These are phyloP conservation scores for Platichthys flesus DNA, from an alignment of 2,113 vertebrate genomes.

Conservation along the genomic window DNA sequence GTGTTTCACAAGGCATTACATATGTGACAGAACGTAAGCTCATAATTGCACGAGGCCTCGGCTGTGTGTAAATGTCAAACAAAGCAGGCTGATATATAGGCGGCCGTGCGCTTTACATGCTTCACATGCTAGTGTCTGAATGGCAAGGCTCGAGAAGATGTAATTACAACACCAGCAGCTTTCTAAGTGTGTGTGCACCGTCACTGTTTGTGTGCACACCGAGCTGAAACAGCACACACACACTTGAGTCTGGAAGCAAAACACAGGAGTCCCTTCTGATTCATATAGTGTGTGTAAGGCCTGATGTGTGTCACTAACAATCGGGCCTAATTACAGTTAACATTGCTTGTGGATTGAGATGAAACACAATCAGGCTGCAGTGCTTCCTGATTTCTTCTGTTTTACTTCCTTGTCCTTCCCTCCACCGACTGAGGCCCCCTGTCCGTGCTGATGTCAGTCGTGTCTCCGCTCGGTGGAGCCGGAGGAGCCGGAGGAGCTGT, in stretches of 20 bases:
- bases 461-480: constrained; percentile 53
- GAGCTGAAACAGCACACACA: constrained; percentile 59
- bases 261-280: constrained; percentile 53
- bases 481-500: constrained; percentile 68
- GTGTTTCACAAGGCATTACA: constrained; percentile 80
- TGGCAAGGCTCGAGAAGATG: constrained; percentile 76
- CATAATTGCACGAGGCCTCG: constrained; percentile 71
- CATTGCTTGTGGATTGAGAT: constrained; percentile 9
- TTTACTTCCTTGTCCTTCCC: not conserved
- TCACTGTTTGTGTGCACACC: constrained; percentile 51
- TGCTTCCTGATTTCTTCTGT: constrained; percentile 11
- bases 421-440: constrained; percentile 36
- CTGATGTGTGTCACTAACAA: constrained; percentile 45
- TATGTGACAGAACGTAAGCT: constrained; percentile 76
- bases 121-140: constrained; percentile 73
- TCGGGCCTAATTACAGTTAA: constrained; percentile 54
- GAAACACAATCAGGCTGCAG: constrained; percentile 24
- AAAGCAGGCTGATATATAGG: constrained; percentile 77
- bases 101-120: constrained; percentile 72
- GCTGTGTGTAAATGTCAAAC: constrained; percentile 81
- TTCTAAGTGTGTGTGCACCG: constrained; percentile 53
- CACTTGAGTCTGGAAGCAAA: constrained; percentile 48
- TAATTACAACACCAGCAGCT: constrained; percentile 72
- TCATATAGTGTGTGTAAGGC: constrained; percentile 36
- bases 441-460: constrained; percentile 45